These are phyloP conservation scores for Aldrovandia affinis DNA, from an alignment of 2,797 vertebrate genomes.

Conservation along the genomic window DNA sequence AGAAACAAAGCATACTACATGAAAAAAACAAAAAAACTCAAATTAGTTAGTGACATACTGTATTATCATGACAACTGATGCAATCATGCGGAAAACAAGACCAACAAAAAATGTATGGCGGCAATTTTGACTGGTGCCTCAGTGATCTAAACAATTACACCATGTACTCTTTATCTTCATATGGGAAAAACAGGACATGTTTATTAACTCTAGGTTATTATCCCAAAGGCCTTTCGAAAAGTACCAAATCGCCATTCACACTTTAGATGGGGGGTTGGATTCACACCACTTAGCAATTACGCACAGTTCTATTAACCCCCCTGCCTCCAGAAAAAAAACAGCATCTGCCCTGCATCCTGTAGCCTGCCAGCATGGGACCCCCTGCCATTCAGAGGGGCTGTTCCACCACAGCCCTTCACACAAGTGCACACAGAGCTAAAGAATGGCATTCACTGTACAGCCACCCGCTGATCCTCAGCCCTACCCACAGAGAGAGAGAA, in stretches of 20 bases:
- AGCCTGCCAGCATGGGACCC: constrained; percentile 10
- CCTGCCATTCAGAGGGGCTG: constrained; percentile 21
- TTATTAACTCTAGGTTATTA: background rate
- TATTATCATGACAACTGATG: constrained; percentile 8
- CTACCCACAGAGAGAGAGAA: background rate
- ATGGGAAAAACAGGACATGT: background rate
- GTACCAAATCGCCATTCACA: background rate
- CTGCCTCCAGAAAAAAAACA: background rate
- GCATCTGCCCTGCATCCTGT: constrained; percentile 10
- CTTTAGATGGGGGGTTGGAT: background rate
- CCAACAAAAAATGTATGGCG: background rate
- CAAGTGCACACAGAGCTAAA: constrained; percentile 18
- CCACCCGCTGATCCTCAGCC: background rate
- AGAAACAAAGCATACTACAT: background rate
- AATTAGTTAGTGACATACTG: background rate
- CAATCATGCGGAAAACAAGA: constrained; percentile 9
- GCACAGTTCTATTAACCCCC: constrained; percentile 5
- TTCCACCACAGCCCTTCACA: constrained; percentile 13
- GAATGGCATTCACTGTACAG: constrained; percentile 18
- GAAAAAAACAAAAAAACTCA: background rate
- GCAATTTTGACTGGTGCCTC: background rate
- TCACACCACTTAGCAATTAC: background rate
- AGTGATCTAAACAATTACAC: background rate
- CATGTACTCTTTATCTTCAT: background rate
- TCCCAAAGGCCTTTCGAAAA: background rate